Evolutionary conservation across 2,888 invertebrate genomes (phyloP).

Genomic region (Phaonia tiefii): DNA sequence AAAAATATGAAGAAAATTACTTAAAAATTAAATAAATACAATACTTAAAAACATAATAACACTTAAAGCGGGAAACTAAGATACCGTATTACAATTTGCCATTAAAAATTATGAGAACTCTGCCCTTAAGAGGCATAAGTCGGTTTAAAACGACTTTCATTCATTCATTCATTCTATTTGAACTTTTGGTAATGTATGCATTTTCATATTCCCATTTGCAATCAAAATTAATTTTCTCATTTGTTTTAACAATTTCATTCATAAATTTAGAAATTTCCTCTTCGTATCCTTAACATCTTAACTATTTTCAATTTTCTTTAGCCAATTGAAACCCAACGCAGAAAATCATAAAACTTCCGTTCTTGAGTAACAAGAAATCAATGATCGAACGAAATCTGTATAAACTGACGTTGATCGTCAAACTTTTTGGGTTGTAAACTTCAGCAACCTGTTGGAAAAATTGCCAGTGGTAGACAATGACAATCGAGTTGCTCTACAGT

Average conservation of each 20-base stretch:
- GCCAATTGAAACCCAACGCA: conserved; percentile 58
- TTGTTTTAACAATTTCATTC: conserved; percentile 5
- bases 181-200: neutral
- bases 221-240: neutral
- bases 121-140: neutral
- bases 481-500: neutral
- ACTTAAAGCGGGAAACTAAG: conserved; percentile 1
- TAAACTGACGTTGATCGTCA: neutral
- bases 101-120: too few species aligned
- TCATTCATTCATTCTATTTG: neutral
- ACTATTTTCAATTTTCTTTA: conserved; percentile 4
- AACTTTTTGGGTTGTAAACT: neutral
- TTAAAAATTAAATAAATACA: conserved; percentile 12
- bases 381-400: conserved; percentile 25
- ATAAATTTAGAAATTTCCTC: neutral
- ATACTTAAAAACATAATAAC: conserved; percentile 16
- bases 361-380: conserved; percentile 56
- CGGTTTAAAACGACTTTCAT: neutral
- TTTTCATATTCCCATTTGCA: neutral
- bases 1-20: neutral
- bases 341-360: conserved; percentile 65
- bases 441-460: neutral
- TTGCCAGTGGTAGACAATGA: neutral
- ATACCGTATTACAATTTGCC: too few species aligned
- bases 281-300: neutral